Evolutionary conservation across 2,888 invertebrate species (phyloP).

Genomic region (Ypsolopha sequella): DNA sequence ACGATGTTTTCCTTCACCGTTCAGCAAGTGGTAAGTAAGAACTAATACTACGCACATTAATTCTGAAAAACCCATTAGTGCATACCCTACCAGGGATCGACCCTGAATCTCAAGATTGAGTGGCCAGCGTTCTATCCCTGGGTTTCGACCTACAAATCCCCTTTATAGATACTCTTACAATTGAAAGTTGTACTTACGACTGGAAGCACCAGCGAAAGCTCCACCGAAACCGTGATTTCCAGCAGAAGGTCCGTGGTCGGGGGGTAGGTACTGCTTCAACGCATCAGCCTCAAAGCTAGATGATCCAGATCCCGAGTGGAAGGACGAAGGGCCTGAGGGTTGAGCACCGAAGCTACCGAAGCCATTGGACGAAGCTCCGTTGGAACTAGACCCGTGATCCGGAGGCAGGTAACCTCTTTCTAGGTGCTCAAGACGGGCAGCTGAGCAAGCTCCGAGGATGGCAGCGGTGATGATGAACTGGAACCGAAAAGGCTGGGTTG

Average conservation of each 20-base stretch:
- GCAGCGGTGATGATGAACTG: constrained; percentile 20
- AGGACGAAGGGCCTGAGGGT: constrained; percentile 1
- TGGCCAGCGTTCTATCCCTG: too few species aligned
- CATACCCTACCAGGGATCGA: too few species aligned
- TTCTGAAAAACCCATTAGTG: too few species aligned
- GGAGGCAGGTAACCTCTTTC: constrained; percentile 57
- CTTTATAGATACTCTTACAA: neutral
- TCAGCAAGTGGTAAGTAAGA: too few species aligned
- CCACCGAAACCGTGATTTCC: neutral
- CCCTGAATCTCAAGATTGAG: too few species aligned
- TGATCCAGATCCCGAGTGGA: constrained; percentile 11
- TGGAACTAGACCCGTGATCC: constrained; percentile 21
- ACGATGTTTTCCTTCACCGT: too few species aligned
- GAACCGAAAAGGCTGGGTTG: constrained; percentile 4
- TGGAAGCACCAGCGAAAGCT: constrained; percentile 1
- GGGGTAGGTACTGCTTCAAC: constrained; percentile 55
- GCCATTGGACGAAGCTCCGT: constrained; percentile 22
- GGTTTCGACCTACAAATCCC: neutral
- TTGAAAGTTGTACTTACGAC: neutral
- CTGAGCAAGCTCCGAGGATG: constrained; percentile 40
- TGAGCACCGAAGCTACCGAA: neutral
- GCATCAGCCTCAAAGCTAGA: constrained; percentile 23
- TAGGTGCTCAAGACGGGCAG: constrained; percentile 51
- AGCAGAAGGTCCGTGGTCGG: constrained; percentile 33
- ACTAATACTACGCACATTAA: too few species aligned